These are phyloP conservation scores for Rhagonycha lutea DNA, from an alignment of 2,888 invertebrate species.

Conservation along the genomic window DNA sequence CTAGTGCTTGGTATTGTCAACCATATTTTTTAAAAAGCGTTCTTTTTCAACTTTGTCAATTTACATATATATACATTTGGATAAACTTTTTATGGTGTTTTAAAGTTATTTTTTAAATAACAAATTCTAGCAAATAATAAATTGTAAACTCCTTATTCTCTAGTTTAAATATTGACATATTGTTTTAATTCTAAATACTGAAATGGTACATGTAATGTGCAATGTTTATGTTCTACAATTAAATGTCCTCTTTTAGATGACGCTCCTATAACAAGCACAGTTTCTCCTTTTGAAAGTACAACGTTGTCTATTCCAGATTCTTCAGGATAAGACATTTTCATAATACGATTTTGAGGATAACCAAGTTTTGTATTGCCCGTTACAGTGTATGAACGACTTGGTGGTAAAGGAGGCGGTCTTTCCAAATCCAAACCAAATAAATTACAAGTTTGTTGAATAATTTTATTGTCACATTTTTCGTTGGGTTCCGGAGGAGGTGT, in stretches of 20 bases:
- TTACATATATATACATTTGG: not conserved
- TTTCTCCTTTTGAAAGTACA: conserved; percentile 78
- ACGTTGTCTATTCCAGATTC: conserved; percentile 62
- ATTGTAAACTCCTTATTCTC: not conserved
- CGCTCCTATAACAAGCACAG: conserved; percentile 86
- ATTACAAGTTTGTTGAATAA: conserved; percentile 88
- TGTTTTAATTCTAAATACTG: conserved; percentile 78
- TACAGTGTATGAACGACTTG: conserved; percentile 88
- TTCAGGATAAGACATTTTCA: conserved; percentile 84
- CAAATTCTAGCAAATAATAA: not conserved
- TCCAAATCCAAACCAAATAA: conserved; percentile 89
- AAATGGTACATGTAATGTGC: conserved; percentile 78
- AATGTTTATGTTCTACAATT: conserved; percentile 77
- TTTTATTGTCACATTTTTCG: conserved; percentile 86
- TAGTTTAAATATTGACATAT: conserved; percentile 51
- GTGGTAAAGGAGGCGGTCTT: conserved; percentile 89
- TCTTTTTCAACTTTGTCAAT: too few relatives aligned
- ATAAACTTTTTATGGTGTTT: not conserved
- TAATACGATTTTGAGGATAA: conserved; percentile 89
- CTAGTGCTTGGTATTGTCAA: too few relatives aligned
- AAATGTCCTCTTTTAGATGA: conserved; percentile 85
- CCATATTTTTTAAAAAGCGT: too few relatives aligned
- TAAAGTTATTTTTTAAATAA: not conserved
- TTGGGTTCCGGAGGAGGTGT: conserved; percentile 84
- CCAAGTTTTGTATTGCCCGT: conserved; percentile 87